Evolutionary conservation across 2,113 vertebrate genomes (phyloP).

Genomic region (Prionailurus bengalensis): DNA sequence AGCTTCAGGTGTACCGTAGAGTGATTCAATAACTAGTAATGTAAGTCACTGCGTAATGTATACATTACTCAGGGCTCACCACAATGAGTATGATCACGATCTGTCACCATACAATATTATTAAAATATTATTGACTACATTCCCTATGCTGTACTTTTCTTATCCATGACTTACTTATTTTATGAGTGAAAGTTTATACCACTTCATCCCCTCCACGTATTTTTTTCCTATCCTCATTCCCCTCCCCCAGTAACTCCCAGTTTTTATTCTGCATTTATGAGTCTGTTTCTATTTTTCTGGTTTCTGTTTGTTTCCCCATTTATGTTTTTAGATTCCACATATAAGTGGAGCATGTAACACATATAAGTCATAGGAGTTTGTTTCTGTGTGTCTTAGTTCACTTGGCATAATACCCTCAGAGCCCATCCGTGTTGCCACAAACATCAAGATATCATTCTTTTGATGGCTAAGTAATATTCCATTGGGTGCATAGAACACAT

Average conservation of each 20-base stretch:
- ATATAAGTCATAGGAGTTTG: background rate
- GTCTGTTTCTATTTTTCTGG: background rate
- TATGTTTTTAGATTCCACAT: background rate
- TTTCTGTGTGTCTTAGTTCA: background rate
- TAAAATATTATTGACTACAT: background rate
- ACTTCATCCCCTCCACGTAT: background rate
- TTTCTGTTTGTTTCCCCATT: background rate
- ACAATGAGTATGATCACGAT: background rate
- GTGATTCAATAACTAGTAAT: background rate
- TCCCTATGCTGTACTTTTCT: background rate
- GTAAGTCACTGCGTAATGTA: background rate
- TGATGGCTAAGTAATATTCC: background rate
- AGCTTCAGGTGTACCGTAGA: background rate
- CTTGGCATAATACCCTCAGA: background rate
- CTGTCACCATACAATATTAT: background rate
- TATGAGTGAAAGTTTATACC: background rate
- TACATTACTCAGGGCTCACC: background rate
- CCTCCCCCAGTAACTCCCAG: background rate
- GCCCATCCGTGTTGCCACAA: background rate
- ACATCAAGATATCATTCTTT: background rate
- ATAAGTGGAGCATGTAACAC: background rate
- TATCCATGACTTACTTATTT: background rate
- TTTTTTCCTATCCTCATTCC: background rate
- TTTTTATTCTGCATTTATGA: background rate
- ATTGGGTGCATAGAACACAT: background rate